Evolutionary conservation across 2,113 vertebrate genomes (phyloP).

Genomic region (Vulpes ferrilata): DNA sequence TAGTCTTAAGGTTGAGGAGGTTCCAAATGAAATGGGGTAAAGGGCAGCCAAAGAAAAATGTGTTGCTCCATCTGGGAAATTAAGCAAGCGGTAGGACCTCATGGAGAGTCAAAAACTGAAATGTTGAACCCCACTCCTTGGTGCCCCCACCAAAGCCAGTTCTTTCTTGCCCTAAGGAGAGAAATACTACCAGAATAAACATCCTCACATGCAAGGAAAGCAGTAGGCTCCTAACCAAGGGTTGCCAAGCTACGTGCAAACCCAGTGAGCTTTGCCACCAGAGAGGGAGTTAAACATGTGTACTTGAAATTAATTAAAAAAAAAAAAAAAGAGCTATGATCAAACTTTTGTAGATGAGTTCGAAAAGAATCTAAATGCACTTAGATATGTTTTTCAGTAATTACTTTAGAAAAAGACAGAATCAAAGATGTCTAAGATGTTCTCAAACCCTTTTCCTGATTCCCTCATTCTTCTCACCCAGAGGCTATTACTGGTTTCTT

Average conservation of each 20-base stretch:
- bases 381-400: not conserved
- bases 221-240: not conserved
- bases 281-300: not conserved
- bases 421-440: not conserved
- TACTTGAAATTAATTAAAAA: not conserved
- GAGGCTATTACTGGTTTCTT: not conserved
- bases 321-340: not conserved
- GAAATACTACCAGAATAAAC: accelerated
- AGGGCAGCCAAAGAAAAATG: not conserved
- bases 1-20: not conserved
- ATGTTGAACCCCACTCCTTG: not conserved
- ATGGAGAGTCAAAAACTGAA: not conserved
- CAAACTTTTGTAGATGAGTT: not conserved
- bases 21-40: not conserved
- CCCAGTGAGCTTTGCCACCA: not conserved
- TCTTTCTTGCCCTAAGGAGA: not conserved
- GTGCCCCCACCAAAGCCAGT: not conserved
- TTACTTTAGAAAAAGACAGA: not conserved
- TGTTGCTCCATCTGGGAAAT: not conserved
- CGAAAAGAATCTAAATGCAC: not conserved
- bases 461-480: not conserved
- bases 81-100: not conserved
- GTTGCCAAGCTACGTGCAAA: not conserved
- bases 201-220: not conserved
- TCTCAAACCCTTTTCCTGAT: not conserved